Conservation (phyloP, 2,888 invertebrate genomes). For the Cyrtodaria siliqua region DNA sequence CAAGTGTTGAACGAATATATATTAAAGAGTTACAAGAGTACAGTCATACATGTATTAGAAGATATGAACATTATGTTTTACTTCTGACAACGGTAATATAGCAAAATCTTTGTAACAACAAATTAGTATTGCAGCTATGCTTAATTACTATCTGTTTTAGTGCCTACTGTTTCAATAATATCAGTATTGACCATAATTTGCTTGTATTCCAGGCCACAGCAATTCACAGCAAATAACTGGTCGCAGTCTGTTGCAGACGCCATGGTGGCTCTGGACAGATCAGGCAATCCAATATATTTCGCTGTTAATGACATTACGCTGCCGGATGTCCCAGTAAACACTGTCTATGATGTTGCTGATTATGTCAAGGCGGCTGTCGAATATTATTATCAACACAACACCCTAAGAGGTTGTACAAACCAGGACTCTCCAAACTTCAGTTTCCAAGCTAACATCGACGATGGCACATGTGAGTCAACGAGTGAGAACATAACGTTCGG, state of each 20-base stretch:
- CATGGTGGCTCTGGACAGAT: slow-evolving; percentile 76
- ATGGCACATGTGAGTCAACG: slow-evolving; percentile 71
- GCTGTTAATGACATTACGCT: slow-evolving; percentile 62
- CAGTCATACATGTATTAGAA: too few relatives aligned
- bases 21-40: too few relatives aligned
- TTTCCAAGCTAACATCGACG: slow-evolving; percentile 77
- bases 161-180: too few relatives aligned
- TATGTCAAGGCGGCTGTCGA: slow-evolving; percentile 70
- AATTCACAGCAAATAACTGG: slow-evolving; percentile 75
- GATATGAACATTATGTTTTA: too few relatives aligned
- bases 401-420: slow-evolving; percentile 77
- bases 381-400: slow-evolving; percentile 78
- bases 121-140: too few relatives aligned
- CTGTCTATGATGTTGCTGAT: slow-evolving; percentile 59
- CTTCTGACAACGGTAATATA: too few relatives aligned
- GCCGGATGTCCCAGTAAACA: slow-evolving; percentile 73
- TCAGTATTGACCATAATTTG: not conserved
- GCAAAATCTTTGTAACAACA: too few relatives aligned
- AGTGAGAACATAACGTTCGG: slow-evolving; percentile 78
- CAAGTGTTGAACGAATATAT: too few relatives aligned
- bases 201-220: slow-evolving; percentile 58
- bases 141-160: too few relatives aligned
- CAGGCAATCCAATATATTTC: slow-evolving; percentile 77
- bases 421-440: slow-evolving; percentile 75
- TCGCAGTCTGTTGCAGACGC: slow-evolving; percentile 64